Evolutionary conservation across 2,113 vertebrate genomes (phyloP).

Genomic region (Bubalus kerabau): DNA sequence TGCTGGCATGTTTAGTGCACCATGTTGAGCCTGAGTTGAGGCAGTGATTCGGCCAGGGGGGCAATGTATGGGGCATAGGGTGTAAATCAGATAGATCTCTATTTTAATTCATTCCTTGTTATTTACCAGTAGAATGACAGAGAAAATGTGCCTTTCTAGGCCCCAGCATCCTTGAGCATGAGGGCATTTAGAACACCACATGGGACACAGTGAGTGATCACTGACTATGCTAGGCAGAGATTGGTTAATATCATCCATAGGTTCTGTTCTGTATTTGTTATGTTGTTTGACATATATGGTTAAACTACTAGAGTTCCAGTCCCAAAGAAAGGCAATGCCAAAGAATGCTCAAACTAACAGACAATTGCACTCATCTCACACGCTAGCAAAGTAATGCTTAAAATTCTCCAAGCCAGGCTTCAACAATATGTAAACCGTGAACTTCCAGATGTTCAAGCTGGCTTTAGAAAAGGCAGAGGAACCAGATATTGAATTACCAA

Average conservation of each 20-base stretch:
- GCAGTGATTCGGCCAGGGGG: rapidly evolving
- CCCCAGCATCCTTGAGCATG: background rate
- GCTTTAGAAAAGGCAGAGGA: background rate
- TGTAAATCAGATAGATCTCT: background rate
- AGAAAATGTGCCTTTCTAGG: background rate
- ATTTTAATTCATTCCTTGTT: background rate
- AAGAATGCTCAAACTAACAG: background rate
- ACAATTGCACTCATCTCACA: background rate
- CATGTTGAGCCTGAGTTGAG: background rate
- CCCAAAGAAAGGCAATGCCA: background rate
- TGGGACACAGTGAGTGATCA: background rate
- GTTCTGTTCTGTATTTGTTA: background rate
- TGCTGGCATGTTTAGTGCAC: background rate
- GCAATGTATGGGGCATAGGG: background rate
- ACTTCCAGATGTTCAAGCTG: background rate
- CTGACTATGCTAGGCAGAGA: background rate
- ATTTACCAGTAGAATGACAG: background rate
- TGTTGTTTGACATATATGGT: background rate
- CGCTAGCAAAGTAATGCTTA: background rate
- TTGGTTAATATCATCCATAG: background rate
- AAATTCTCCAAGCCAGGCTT: background rate
- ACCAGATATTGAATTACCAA: background rate
- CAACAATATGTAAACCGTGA: rapidly evolving
- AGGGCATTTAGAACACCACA: background rate
- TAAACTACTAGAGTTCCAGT: background rate